These are phyloP conservation scores for Anisognathus igniventris DNA, from an alignment of 2,797 vertebrate genomes.

Conservation along the genomic window DNA sequence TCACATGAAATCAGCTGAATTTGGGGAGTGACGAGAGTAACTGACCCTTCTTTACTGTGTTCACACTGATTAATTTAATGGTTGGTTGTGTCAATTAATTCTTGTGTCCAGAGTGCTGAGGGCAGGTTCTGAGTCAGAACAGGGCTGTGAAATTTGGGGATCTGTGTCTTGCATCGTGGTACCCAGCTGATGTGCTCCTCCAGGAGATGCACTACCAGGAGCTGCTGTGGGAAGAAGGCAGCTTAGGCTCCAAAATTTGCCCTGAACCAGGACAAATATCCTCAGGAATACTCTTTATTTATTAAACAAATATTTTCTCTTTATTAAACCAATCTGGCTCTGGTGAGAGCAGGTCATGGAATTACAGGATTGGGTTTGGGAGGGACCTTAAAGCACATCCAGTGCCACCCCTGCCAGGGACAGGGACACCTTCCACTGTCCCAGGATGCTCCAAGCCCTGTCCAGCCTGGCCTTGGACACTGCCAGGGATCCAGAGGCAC, in stretches of 20 bases:
- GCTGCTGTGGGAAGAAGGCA: background rate
- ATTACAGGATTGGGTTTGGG: background rate
- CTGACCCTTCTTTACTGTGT: fast-evolving
- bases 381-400: background rate
- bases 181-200: background rate
- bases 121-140: background rate
- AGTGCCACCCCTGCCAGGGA: background rate
- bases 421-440: fast-evolving
- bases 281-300: background rate
- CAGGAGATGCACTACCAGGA: background rate
- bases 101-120: background rate
- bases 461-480: background rate
- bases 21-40: fast-evolving
- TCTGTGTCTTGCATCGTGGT: fast-evolving
- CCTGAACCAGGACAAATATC: background rate
- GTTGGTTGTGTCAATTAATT: background rate
- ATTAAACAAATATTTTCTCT: background rate
- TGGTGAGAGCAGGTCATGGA: background rate
- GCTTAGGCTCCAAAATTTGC: background rate
- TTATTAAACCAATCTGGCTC: background rate
- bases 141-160: fast-evolving
- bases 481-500: fast-evolving
- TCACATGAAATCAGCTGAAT: fast-evolving
- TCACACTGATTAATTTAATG: fast-evolving
- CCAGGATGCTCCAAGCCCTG: fast-evolving